Conservation (phyloP, 2,113 vertebrate genomes). For the Numida meleagris region DNA sequence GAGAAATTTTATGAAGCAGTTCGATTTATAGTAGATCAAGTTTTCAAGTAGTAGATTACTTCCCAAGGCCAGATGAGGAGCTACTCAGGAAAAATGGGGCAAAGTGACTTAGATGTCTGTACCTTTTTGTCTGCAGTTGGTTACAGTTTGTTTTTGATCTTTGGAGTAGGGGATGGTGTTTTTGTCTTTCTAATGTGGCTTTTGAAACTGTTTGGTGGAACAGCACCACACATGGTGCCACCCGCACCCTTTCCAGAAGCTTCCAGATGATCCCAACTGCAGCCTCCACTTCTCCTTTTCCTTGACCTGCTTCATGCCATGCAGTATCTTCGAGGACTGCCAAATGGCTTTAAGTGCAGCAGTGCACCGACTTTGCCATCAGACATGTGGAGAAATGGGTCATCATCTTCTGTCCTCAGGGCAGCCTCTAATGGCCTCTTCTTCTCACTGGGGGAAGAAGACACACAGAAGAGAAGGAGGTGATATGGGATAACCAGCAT, state of each 20-base stretch:
- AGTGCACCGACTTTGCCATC: background rate
- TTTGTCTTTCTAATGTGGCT: background rate
- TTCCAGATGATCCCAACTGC: background rate
- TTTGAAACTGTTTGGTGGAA: background rate
- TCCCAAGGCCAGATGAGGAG: background rate
- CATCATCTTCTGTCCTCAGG: too few species aligned
- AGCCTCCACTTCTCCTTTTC: background rate
- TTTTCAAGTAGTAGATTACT: background rate
- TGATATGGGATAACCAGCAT: too few species aligned
- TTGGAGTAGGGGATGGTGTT: background rate
- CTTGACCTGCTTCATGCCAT: too few species aligned
- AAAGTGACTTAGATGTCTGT: background rate
- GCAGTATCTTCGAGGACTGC: fast-evolving
- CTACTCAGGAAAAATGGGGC: background rate
- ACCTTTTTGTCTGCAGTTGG: background rate
- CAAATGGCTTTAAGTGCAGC: too few species aligned
- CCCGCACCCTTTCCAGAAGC: background rate
- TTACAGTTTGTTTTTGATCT: background rate
- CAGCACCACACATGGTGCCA: fast-evolving
- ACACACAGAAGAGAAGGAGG: too few species aligned
- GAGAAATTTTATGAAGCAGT: background rate
- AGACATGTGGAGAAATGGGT: fast-evolving
- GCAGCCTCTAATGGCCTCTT: background rate
- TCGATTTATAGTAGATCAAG: background rate
- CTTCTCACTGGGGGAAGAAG: background rate